phyloP scores from a whole-genome alignment of 1,140 invertebrate genomes.

The Brachionus asplanchnoidis region DNA sequence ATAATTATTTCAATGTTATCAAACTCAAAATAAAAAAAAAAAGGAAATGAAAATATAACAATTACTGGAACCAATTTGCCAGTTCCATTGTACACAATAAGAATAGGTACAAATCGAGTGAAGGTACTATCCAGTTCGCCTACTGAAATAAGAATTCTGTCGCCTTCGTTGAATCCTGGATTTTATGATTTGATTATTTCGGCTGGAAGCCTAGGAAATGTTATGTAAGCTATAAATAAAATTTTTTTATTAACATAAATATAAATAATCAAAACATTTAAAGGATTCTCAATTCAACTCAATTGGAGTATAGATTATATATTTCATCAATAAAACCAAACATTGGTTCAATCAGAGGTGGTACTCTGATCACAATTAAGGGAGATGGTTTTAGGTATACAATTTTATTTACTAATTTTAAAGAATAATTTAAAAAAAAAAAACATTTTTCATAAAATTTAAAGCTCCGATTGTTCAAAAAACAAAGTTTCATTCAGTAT shows the following conservation, averaged over 20 bases:
- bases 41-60: conserved; percentile 46
- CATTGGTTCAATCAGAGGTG: conserved; percentile 45
- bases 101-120: conserved; percentile 43
- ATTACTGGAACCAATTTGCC: conserved; percentile 47
- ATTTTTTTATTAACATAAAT: too few relatives aligned
- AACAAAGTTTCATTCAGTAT: conserved; percentile 47
- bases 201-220: not conserved
- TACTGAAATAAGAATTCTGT: conserved; percentile 43
- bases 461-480: not conserved
- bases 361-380: conserved; percentile 47
- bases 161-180: conserved; percentile 44
- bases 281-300: too few relatives aligned
- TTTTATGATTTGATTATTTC: conserved; percentile 41
- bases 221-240: not conserved
- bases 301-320: conserved; percentile 41
- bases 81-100: not conserved
- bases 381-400: conserved; percentile 47
- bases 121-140: conserved; percentile 39
- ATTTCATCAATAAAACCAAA: conserved; percentile 20
- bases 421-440: not conserved
- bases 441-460: not conserved
- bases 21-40: too few relatives aligned
- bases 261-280: not conserved
- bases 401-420: not conserved
- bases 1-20: too few relatives aligned